These are phyloP conservation scores for Phrynocephalus versicolor DNA, from an alignment of 2,113 vertebrate species.

Conservation along the genomic window DNA sequence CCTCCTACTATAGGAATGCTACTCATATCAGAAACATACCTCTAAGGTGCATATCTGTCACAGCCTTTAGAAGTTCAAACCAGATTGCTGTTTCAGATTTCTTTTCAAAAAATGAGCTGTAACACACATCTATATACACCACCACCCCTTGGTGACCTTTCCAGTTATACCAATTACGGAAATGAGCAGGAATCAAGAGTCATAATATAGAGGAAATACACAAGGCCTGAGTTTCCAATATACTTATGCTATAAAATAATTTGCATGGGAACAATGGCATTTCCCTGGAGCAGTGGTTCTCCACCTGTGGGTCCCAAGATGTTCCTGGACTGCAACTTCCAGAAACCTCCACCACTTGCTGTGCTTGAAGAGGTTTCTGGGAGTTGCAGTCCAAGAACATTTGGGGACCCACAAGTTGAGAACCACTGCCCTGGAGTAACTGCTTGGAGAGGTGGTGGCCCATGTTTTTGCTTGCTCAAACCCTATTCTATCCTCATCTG, in stretches of 20 bases:
- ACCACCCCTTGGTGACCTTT: background rate
- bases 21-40: background rate
- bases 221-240: background rate
- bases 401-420: too few species aligned
- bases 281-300: too few species aligned
- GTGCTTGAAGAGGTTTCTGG: too few species aligned
- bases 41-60: too few species aligned
- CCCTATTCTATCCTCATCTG: slow-evolving; percentile 11
- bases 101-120: background rate
- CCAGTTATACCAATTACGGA: background rate
- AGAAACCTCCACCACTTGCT: too few species aligned
- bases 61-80: background rate
- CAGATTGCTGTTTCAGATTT: background rate
- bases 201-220: background rate
- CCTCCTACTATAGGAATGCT: background rate
- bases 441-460: background rate
- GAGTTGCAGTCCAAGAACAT: too few species aligned
- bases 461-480: background rate
- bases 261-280: background rate
- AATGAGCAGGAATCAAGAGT: background rate
- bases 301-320: too few species aligned
- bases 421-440: background rate
- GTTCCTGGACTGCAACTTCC: too few species aligned
- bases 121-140: background rate
- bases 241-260: background rate